Evolutionary conservation across 2,888 invertebrate genomes (phyloP).

Genomic region (Conus canariensis): DNA sequence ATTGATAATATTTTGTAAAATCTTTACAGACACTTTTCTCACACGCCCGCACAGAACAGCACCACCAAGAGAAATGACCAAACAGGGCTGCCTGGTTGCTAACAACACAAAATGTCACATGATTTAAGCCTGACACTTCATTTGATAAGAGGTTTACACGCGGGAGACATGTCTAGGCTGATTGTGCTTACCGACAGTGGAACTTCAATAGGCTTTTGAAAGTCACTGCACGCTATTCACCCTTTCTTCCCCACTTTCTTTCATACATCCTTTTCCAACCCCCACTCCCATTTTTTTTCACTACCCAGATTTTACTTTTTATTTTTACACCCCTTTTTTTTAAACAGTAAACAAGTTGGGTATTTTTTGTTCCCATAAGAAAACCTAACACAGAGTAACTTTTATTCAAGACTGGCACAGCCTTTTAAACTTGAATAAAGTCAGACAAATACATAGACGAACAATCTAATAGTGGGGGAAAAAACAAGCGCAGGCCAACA

Average conservation of each 20-base stretch:
- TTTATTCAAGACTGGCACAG: no score
- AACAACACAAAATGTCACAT: neutral
- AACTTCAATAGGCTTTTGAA: neutral
- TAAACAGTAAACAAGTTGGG: no score
- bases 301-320: neutral
- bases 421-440: no score
- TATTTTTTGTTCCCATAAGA: no score
- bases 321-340: neutral
- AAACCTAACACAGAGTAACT: no score
- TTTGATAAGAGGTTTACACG: neutral
- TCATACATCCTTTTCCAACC: neutral
- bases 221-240: neutral
- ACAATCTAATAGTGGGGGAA: no score
- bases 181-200: neutral
- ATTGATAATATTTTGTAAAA: no score
- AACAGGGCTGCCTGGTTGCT: neutral
- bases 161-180: neutral
- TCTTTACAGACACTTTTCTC: no score
- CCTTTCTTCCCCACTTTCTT: no score
- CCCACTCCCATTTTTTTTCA: neutral
- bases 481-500: no score
- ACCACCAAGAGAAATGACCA: neutral
- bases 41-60: neutral
- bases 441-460: no score
- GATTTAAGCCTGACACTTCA: neutral